Evolutionary conservation across 2,888 invertebrate genomes (phyloP).

Genomic region (Tribolium freemani): DNA sequence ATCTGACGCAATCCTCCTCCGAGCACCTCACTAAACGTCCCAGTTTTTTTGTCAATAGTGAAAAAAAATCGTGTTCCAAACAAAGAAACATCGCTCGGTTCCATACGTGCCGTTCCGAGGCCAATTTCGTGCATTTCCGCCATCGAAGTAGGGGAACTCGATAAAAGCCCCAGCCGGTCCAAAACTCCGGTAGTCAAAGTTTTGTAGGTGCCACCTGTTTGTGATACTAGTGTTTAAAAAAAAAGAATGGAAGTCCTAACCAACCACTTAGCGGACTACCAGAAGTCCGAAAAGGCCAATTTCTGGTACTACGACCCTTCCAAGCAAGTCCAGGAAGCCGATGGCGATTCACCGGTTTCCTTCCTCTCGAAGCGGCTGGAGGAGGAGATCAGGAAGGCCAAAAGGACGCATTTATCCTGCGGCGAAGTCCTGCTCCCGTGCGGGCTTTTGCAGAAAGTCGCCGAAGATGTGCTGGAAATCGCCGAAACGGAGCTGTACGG

Average conservation of each 20-base stretch:
- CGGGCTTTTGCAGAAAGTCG: slow-evolving; percentile 83
- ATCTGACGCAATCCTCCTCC: slow-evolving; percentile 20
- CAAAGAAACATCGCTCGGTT: slow-evolving; percentile 51
- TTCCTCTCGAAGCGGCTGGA: slow-evolving; percentile 84
- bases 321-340: slow-evolving; percentile 60
- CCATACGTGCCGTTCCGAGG: slow-evolving; percentile 46
- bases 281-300: slow-evolving; percentile 32
- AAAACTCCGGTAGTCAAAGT: not conserved
- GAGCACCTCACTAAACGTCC: not conserved
- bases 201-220: slow-evolving; percentile 21
- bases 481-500: slow-evolving; percentile 93
- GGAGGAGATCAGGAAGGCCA: slow-evolving; percentile 84
- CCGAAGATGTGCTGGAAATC: slow-evolving; percentile 83
- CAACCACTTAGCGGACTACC: slow-evolving; percentile 60
- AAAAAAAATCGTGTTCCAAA: slow-evolving; percentile 42
- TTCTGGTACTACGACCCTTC: slow-evolving; percentile 65
- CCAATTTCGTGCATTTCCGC: slow-evolving; percentile 34
- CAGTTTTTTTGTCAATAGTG: slow-evolving; percentile 23
- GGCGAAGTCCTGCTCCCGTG: slow-evolving; percentile 89
- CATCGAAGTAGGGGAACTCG: slow-evolving; percentile 31
- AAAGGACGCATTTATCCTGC: slow-evolving; percentile 83
- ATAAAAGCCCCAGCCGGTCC: slow-evolving; percentile 47
- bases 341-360: slow-evolving; percentile 72
- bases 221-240: slow-evolving; percentile 57
- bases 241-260: slow-evolving; percentile 61